Evolutionary conservation across 2,797 vertebrate species (phyloP).

Genomic region (Girardinus metallicus): DNA sequence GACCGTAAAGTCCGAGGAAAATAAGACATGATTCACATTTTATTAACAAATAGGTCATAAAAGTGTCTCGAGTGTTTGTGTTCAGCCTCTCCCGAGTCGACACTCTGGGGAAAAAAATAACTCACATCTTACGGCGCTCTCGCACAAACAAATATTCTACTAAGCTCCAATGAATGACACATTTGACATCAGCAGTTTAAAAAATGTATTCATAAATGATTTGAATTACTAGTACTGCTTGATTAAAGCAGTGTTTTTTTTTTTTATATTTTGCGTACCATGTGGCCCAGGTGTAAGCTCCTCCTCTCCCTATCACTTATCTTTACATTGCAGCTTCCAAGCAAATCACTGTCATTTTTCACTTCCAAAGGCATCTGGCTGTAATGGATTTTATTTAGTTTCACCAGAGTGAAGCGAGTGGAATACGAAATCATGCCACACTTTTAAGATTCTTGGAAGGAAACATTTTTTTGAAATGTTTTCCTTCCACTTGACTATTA

Average conservation of each 20-base stretch:
- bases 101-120: not conserved
- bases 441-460: not conserved
- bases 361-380: not conserved
- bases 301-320: not conserved
- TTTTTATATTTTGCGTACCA: not conserved
- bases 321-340: not conserved
- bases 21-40: not conserved
- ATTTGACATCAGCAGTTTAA: not conserved
- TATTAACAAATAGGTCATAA: not conserved
- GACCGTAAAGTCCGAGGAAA: not conserved
- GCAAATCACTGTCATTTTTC: not conserved
- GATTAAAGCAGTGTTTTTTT: not conserved
- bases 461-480: not conserved
- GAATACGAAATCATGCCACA: not conserved
- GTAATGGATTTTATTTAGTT: not conserved
- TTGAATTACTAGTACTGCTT: not conserved
- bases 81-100: not conserved
- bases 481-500: not conserved
- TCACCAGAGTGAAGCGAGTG: not conserved
- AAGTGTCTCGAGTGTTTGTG: not conserved
- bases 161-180: not conserved
- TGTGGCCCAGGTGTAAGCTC: not conserved
- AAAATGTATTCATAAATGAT: not conserved
- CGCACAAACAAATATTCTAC: not conserved
- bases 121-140: not conserved